Evolutionary conservation across 2,888 invertebrate genomes (phyloP).

Genomic region (Cartodere bifasciata): DNA sequence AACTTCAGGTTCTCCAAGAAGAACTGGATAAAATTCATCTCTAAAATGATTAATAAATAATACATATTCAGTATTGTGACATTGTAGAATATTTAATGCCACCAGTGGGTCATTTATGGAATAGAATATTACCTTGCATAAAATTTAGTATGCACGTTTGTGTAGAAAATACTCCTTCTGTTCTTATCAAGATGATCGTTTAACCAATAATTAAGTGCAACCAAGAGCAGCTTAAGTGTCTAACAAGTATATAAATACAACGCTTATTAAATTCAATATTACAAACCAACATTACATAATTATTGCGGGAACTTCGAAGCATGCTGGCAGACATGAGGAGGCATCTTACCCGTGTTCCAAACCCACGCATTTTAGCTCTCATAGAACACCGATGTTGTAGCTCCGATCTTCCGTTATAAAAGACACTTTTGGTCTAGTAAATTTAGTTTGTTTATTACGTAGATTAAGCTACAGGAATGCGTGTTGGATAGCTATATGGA

Average conservation of each 20-base stretch:
- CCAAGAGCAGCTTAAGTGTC: constrained; percentile 14
- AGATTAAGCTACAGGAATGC: too few relatives aligned
- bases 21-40: too few relatives aligned
- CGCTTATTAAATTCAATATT: constrained; percentile 19
- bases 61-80: too few relatives aligned
- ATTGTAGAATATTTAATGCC: too few relatives aligned
- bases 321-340: not conserved
- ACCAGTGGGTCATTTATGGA: too few relatives aligned
- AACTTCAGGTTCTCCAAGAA: too few relatives aligned
- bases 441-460: too few relatives aligned
- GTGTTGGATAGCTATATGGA: too few relatives aligned
- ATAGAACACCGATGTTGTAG: not conserved
- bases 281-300: constrained; percentile 7
- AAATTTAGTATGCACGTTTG: not conserved
- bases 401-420: constrained; percentile 1
- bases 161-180: too few relatives aligned
- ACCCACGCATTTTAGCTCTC: constrained; percentile 1
- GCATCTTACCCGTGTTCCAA: not conserved
- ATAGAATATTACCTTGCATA: too few relatives aligned
- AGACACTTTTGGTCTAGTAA: too few relatives aligned
- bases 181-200: constrained; percentile 21
- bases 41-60: too few relatives aligned
- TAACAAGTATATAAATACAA: constrained; percentile 18
- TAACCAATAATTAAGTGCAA: constrained; percentile 22
- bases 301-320: not conserved